Base-by-base conservation (phyloP, 1,140 invertebrate genomes). In the Sogatella furcifera region DNA sequence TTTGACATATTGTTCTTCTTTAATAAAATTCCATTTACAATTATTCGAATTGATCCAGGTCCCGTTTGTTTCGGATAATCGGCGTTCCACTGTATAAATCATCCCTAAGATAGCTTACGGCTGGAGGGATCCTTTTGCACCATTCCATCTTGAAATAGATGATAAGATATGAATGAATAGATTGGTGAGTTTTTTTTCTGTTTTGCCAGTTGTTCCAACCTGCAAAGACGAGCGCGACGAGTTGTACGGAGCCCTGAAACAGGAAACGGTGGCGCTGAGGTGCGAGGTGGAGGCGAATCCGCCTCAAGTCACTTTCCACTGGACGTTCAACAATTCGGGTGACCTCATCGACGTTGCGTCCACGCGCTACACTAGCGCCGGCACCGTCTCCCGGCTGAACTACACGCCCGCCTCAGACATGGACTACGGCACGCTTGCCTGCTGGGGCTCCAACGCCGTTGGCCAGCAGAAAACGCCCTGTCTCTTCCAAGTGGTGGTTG, bases 271-370 rank as follows among this genome's bases (percentile, higher is more conserved):
- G 13, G 79, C 82, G 43, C 73, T 95, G 60, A 81, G 83, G 64
- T 95, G 91, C 71, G 83, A 88, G 65, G 89, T 94, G 59, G 89
- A 91, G 65, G 85, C 90, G 62, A 90, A 92, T 69, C 91, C 91
- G 10, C 80, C 86, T 0, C 77, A 85, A 11, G 80, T 85, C 65
- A 83, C 83, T 70, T 92, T 90, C 72, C 86, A 89, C 63, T 92
- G 90, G 90, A 90, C 88, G 44, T 91, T 92, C 77, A 91, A 92
- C 75, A 90, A 89, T 70, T 89, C 88, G 44, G 87, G 88, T 9
- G 88, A 91, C 69, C 81, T 88, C 68, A 84, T 84, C 0, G 86
- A 90, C 69, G 78, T 91, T 46, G 80, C 87, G 9, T 78, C 84
- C 21, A 78, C 81, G 34, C 76, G 79, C 60, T 83, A 81, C 69